Evolutionary conservation across 2,888 invertebrate species (phyloP).

Genomic region (Tetranychus piercei): DNA sequence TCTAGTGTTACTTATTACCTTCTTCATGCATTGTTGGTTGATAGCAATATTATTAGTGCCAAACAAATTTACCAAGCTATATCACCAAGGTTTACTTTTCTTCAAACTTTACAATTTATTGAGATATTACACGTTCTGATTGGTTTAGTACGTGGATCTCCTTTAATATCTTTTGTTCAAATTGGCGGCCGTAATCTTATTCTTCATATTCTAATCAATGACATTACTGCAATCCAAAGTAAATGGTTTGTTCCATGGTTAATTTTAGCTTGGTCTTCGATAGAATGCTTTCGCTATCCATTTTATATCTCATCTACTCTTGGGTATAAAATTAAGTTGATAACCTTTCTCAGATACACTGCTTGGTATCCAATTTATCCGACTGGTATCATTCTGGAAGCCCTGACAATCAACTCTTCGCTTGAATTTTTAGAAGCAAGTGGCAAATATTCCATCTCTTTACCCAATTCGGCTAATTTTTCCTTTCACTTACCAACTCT

Average conservation of each 20-base stretch:
- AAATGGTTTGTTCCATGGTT: constrained; percentile 71
- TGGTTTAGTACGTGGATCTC: constrained; percentile 64
- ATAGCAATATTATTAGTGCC: neutral
- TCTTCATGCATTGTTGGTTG: neutral
- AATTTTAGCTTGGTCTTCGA: constrained; percentile 59
- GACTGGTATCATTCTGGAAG: constrained; percentile 66
- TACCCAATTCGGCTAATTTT: constrained; percentile 70
- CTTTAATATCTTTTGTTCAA: constrained; percentile 54
- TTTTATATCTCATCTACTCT: constrained; percentile 67
- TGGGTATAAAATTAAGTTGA: constrained; percentile 48
- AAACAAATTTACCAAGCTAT: neutral
- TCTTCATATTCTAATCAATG: constrained; percentile 59
- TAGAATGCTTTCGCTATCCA: constrained; percentile 77
- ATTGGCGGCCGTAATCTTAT: constrained; percentile 56
- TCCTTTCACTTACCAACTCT: constrained; percentile 65
- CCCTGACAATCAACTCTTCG: constrained; percentile 42
- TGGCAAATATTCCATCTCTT: constrained; percentile 47
- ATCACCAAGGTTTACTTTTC: neutral
- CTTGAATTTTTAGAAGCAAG: constrained; percentile 78
- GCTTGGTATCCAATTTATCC: constrained; percentile 87
- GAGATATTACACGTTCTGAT: constrained; percentile 76
- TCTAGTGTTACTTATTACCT: constrained; percentile 44
- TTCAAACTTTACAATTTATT: constrained; percentile 45
- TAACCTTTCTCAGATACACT: constrained; percentile 82
- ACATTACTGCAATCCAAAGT: constrained; percentile 63